Evolutionary conservation across 2,113 vertebrate genomes (phyloP).

Genomic region (Elanus axillaris): DNA sequence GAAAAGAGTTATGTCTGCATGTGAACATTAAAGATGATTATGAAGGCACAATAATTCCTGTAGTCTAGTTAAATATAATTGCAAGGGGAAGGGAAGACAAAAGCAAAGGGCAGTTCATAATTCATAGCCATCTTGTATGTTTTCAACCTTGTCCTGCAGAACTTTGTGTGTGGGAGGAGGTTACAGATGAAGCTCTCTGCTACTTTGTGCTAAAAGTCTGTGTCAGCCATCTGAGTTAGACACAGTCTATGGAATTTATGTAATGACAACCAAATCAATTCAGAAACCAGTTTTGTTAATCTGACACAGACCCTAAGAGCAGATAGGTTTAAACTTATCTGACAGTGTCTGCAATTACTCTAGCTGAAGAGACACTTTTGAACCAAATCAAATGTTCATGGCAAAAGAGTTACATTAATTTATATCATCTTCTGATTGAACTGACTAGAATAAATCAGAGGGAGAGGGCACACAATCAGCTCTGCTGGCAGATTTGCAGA

Average conservation of each 20-base stretch:
- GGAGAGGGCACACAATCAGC: not conserved
- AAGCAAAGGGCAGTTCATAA: conserved; percentile 31
- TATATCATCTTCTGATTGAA: conserved; percentile 47
- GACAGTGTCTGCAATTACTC: conserved; percentile 28
- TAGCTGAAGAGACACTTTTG: conserved; percentile 39
- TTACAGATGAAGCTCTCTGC: conserved; percentile 8
- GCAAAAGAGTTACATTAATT: conserved; percentile 45
- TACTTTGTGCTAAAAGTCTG: not conserved
- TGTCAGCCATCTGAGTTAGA: not conserved
- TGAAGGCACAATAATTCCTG: conserved; percentile 3
- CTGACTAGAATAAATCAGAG: conserved; percentile 48
- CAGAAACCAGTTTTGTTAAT: conserved; percentile 32
- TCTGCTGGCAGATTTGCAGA: conserved; percentile 53
- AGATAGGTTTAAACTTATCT: conserved; percentile 20
- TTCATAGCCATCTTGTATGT: not conserved
- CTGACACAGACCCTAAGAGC: not conserved
- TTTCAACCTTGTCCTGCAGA: not conserved
- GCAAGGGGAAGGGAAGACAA: not conserved
- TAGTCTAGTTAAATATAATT: conserved; percentile 19
- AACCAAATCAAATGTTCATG: conserved; percentile 10
- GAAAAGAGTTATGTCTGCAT: conserved; percentile 3
- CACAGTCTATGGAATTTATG: not conserved
- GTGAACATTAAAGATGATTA: conserved; percentile 3
- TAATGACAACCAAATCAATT: conserved; percentile 48
- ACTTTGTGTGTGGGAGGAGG: conserved; percentile 13